Evolutionary conservation across 1,140 invertebrate genomes (phyloP), one percentile per base, ranked within the genome.

Genomic region (Propsilocerus akamusi): DNA sequence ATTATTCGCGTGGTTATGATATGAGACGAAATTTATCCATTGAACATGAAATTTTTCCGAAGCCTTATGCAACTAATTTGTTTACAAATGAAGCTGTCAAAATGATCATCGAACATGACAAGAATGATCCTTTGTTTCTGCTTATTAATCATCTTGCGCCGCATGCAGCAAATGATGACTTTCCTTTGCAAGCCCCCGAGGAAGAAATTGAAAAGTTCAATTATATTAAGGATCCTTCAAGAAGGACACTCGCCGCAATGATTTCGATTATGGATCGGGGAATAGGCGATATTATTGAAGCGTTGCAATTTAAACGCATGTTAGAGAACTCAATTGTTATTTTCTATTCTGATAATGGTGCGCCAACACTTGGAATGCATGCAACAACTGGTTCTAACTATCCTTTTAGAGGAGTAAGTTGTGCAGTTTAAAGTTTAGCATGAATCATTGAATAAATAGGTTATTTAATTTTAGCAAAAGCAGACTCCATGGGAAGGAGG

Each of bases 401-500:
- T 71, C 90, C 90, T 30, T 67, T 94, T 0, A 75, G 83, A 66
- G 87, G 87, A 32, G 81, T 86, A 69, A 60, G 7, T 5, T 25
- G 5, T 22, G 4, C 6, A 25, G 22, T 25, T 5, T 2, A 5
- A 25, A 12, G 12, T 25, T 4, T 12, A 12, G 7, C 11, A 25
- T 5, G 46, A 22, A 24, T 14, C 14, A 20, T 41, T 52, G n/a
- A 14, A 25, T 46, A 22, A 34, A 12, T n/a, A 47, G 6, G 26
- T 17, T 49, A 12, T 46, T 3, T 30, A 12, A 12, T 4, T 7
- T 30, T 3, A 2, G 14, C 66, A 72, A 51, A 94, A 95, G 68
- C 74, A 77, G 51, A 79, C 80, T 14, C 71, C 83, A 0, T 94
- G 82, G 77, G 89, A 95, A 68, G 90, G 90, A 12, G 89, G 81